Conservation (phyloP, 1,140 invertebrate genomes). For the silkworm (Bombyx mori) region DNA sequence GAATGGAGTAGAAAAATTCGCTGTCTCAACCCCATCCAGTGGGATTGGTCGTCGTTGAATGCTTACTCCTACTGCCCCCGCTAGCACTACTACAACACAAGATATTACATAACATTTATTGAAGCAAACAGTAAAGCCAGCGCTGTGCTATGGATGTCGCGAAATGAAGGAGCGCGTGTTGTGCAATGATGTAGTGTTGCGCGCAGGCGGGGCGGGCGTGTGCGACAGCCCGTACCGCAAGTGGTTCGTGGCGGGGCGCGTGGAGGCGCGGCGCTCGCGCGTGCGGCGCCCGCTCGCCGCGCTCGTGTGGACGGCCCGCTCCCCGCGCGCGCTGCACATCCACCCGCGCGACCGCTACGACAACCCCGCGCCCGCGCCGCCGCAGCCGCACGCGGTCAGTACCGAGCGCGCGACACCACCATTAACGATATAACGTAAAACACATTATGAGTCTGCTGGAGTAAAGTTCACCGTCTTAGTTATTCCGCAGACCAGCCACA, state of each 20-base stretch:
- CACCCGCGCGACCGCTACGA: slow-evolving; percentile 92
- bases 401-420: not conserved
- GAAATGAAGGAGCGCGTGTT: not conserved
- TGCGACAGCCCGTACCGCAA: slow-evolving; percentile 76
- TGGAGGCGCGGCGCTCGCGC: slow-evolving; percentile 87
- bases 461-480: no score
- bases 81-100: no score
- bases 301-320: slow-evolving; percentile 86
- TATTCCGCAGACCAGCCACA: no score
- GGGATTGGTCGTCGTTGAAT: no score
- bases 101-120: no score
- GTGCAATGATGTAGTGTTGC: not conserved
- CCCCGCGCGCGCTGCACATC: slow-evolving; percentile 84
- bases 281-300: slow-evolving; percentile 90
- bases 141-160: not conserved
- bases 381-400: slow-evolving; percentile 1
- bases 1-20: no score
- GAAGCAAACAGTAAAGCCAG: not conserved
- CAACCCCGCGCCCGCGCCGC: slow-evolving; percentile 74
- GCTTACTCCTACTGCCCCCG: no score
- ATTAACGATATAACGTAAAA: no score
- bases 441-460: no score
- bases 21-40: no score
- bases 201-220: slow-evolving; percentile 66
- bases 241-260: slow-evolving; percentile 78